Evolutionary conservation across 1,140 invertebrate species (phyloP), one percentile per base, ranked within the genome.

Genomic region (Melipona quadrifasciata): DNA sequence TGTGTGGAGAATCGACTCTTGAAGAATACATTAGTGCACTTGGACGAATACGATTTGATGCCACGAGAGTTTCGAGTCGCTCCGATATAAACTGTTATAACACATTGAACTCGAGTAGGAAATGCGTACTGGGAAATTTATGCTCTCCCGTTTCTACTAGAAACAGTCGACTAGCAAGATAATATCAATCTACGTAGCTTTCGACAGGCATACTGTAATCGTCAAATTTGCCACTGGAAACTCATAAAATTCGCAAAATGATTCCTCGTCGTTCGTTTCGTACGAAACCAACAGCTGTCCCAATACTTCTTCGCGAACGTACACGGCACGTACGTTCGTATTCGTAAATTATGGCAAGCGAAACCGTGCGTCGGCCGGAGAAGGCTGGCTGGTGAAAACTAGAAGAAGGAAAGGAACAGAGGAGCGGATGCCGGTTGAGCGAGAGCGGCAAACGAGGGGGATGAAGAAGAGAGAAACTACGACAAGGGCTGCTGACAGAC

Each of bases 401-500:
- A 11, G 24, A 57, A 6, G 58, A 65, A 8, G 24, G 10, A 78
- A 65, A n/a, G 17, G n/a, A n/a, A 64, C 75, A 57, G 17, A 27
- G 19, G 34, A 31, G 27, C 3, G 8, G 80, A 78, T 31, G 71
- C 53, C 58, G 80, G 84, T 70, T 39, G 34, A 58, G 73, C 84
- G 53, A 34, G 31, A 57, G 68, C 68, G 72, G 31, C 57, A 73
- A 68, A 74, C 61, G 65, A 86, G 86, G 65, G 86, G 78, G 85
- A 85, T 87, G 87, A 92, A 91, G 85, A 90, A 91, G 89, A 91
- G 86, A 90, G 87, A 91, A 85, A 88, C 84, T 82, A 75, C 84
- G 89, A 91, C 89, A 90, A 87, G 91, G 89, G 88, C 86, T 92
- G 89, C 89, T 93, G 93, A 93, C 91, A 92, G 93, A 93, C 93